These are phyloP conservation scores for Acinonyx jubatus DNA, from an alignment of 2,113 vertebrate species.

Conservation along the genomic window DNA sequence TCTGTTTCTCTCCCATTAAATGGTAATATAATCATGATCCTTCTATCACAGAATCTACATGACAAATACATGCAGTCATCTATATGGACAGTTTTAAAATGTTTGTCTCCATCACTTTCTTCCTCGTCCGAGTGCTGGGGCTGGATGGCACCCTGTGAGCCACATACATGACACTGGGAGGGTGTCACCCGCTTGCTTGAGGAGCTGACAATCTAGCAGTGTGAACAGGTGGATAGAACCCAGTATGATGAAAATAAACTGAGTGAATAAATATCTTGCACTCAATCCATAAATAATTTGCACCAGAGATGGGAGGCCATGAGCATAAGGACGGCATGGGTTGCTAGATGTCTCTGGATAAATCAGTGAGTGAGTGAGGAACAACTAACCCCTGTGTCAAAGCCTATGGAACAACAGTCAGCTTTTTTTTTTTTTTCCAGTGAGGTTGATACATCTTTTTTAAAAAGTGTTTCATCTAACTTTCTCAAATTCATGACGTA, in stretches of 20 bases:
- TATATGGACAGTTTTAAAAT: not conserved
- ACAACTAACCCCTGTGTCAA: not conserved
- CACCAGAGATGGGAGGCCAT: not conserved
- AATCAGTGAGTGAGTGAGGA: not conserved
- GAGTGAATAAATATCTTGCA: not conserved
- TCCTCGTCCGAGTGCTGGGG: not conserved
- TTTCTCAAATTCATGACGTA: not conserved
- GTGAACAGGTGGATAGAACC: not conserved
- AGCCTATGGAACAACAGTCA: not conserved
- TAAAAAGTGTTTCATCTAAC: not conserved
- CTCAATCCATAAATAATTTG: not conserved
- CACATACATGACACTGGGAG: not conserved
- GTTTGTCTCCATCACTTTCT: not conserved
- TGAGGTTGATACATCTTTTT: not conserved
- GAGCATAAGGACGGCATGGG: not conserved
- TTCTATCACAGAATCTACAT: not conserved
- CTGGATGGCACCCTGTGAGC: fast-evolving
- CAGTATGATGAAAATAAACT: not conserved
- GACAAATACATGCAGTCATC: not conserved
- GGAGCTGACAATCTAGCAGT: not conserved
- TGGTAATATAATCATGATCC: not conserved
- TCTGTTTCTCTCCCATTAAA: not conserved
- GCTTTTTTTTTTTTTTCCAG: not conserved
- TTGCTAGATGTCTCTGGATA: not conserved
- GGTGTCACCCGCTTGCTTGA: not conserved